Conservation (phyloP, 2,888 invertebrate genomes). For the Drosophila prolongata region DNA sequence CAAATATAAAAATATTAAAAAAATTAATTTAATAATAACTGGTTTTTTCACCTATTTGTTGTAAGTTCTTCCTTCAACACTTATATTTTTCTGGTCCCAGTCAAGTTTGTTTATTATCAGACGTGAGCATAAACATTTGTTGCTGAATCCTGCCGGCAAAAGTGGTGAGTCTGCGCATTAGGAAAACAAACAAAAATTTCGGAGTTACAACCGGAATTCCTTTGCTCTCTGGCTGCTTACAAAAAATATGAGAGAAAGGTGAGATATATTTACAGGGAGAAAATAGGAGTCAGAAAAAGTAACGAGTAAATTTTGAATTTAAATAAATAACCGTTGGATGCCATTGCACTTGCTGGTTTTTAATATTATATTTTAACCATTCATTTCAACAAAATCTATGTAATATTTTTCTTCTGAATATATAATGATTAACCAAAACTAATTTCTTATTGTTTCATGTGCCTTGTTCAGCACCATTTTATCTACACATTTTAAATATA, state of each 20-base stretch:
- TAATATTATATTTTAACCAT: no score
- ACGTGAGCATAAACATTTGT: slow-evolving; percentile 64
- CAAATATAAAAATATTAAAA: no score
- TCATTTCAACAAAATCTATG: no score
- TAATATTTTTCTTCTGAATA: no score
- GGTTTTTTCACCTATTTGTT: no score
- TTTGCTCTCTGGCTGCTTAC: slow-evolving; percentile 47
- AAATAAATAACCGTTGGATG: slow-evolving; percentile 61
- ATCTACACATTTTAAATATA: no score
- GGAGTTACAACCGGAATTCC: slow-evolving; percentile 66
- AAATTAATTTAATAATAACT: no score
- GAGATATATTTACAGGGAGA: slow-evolving; percentile 21
- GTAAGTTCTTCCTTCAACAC: no score
- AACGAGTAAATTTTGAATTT: slow-evolving; percentile 66
- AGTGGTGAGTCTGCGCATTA: slow-evolving; percentile 77
- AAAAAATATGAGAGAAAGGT: slow-evolving; percentile 2
- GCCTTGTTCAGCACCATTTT: no score
- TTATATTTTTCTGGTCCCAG: neutral
- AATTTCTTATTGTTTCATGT: no score
- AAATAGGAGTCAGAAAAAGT: slow-evolving; percentile 33
- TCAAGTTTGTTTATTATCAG: slow-evolving; percentile 62
- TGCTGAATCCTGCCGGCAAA: slow-evolving; percentile 78
- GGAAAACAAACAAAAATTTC: slow-evolving; percentile 36
- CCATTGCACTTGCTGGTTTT: slow-evolving; percentile 26
- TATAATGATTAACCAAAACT: no score